Conservation (phyloP, 2,888 invertebrate species). For the Thereva nobilitata region DNA sequence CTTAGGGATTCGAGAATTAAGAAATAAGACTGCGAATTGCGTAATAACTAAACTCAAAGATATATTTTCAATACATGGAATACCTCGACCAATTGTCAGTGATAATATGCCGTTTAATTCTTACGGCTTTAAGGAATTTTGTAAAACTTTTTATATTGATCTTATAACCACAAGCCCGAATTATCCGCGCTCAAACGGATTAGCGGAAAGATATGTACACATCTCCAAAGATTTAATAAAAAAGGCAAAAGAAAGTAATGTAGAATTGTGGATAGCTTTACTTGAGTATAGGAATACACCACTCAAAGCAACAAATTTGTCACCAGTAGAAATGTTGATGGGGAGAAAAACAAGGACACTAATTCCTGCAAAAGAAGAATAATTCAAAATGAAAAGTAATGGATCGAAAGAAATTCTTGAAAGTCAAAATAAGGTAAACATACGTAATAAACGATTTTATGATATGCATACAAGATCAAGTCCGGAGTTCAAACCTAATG, state of each 20-base stretch:
- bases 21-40: not conserved
- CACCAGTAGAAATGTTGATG: conserved; percentile 5
- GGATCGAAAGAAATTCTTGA: too few species aligned
- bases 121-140: conserved; percentile 43
- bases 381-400: not conserved
- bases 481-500: not conserved
- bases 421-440: not conserved
- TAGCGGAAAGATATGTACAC: conserved; percentile 9
- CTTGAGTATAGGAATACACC: conserved; percentile 18
- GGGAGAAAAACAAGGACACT: not conserved
- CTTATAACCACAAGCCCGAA: conserved; percentile 42
- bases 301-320: not conserved
- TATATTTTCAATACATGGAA: conserved; percentile 37
- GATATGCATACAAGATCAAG: not conserved
- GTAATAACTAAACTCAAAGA: not conserved
- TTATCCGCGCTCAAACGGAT: conserved; percentile 44
- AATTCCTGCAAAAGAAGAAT: not conserved
- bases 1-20: conserved; percentile 35
- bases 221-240: conserved; percentile 4
- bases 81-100: conserved; percentile 40
- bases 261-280: conserved; percentile 3
- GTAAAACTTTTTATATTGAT: conserved; percentile 41
- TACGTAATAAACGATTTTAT: not conserved
- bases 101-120: conserved; percentile 45
- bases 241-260: not conserved